phyloP scores from a whole-genome alignment of 2,797 vertebrate genomes.

The Diceros bicornis region DNA sequence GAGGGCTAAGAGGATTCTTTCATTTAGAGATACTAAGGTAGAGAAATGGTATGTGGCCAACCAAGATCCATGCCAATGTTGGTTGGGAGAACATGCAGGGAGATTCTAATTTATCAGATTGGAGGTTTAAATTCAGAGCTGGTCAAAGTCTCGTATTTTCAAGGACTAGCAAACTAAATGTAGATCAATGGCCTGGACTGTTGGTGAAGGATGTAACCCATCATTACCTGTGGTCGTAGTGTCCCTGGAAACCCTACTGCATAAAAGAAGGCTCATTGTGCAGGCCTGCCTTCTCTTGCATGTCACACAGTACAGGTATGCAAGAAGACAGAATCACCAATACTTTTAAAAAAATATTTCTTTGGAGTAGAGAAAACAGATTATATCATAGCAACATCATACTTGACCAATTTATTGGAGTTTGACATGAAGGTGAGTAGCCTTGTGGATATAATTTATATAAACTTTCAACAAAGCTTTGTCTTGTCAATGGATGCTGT shows the following conservation, averaged over 20 bases:
- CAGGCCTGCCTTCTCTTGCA: accelerated
- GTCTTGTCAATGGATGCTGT: neutral
- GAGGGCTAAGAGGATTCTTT: neutral
- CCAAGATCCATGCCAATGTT: neutral
- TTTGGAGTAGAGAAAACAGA: neutral
- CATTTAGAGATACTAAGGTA: neutral
- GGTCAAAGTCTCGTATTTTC: neutral
- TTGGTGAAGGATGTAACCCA: neutral
- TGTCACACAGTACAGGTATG: accelerated
- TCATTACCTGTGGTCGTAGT: neutral
- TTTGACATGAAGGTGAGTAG: neutral
- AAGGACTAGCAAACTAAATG: constrained; percentile 36
- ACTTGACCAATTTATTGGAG: neutral
- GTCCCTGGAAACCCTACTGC: neutral
- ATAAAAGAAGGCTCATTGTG: neutral
- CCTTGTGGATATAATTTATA: too few species aligned
- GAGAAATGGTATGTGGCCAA: neutral
- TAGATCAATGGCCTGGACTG: neutral
- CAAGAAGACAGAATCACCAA: neutral
- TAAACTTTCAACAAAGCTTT: neutral
- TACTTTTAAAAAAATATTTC: neutral
- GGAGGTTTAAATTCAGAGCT: neutral
- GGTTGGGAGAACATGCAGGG: neutral
- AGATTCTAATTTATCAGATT: neutral
- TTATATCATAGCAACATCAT: neutral